Conservation (phyloP, 2,113 vertebrate species). For the Notothenia coriiceps region DNA sequence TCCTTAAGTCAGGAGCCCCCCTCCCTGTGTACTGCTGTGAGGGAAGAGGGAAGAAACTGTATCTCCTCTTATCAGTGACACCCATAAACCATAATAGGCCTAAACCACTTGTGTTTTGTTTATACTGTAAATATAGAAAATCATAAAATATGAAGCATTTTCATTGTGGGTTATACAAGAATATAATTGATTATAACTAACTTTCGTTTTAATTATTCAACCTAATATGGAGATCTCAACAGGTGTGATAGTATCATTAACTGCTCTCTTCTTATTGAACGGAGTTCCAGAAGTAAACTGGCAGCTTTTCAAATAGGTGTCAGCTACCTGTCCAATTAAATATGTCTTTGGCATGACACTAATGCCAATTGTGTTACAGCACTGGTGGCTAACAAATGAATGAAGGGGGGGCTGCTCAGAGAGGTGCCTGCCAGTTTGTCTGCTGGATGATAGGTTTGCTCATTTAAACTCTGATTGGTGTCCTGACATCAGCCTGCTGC, state of each 20-base stretch:
- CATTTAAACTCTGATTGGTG: slow-evolving; percentile 37
- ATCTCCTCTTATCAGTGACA: too few species aligned
- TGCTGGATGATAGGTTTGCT: slow-evolving; percentile 14
- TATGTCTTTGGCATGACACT: slow-evolving; percentile 6
- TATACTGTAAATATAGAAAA: too few species aligned
- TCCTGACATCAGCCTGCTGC: slow-evolving; percentile 20
- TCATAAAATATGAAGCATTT: too few species aligned
- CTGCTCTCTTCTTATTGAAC: slow-evolving; percentile 4
- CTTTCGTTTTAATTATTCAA: too few species aligned
- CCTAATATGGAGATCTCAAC: too few species aligned
- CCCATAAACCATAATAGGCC: too few species aligned
- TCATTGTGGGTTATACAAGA: too few species aligned
- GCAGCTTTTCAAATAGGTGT: slow-evolving; percentile 10
- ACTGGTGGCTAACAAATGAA: background rate
- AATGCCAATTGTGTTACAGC: background rate
- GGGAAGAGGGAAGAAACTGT: too few species aligned
- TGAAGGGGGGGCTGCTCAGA: background rate
- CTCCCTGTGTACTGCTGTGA: too few species aligned
- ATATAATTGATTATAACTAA: too few species aligned
- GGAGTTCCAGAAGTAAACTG: background rate
- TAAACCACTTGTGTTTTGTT: too few species aligned
- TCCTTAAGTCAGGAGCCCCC: too few species aligned
- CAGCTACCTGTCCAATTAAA: slow-evolving; percentile 42
- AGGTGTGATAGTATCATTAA: slow-evolving; percentile 1
- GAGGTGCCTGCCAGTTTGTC: slow-evolving; percentile 16